These are phyloP conservation scores for Orgyia antiqua DNA, from an alignment of 2,888 invertebrate species.

Conservation along the genomic window DNA sequence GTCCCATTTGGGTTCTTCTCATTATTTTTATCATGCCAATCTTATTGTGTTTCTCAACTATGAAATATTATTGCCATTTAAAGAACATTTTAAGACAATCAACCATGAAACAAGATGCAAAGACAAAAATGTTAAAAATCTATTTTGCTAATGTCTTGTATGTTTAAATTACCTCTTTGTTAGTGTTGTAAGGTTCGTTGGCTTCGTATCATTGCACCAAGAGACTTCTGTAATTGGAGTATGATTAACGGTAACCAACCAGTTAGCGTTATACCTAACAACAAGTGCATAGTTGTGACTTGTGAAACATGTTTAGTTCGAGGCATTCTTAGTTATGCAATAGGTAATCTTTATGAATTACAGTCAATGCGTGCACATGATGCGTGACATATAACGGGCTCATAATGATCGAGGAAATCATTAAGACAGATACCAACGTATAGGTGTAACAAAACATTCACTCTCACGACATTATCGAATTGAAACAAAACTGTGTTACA, in stretches of 20 bases:
- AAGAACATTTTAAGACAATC: constrained; percentile 1
- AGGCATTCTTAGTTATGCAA: constrained; percentile 62
- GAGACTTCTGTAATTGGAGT: constrained; percentile 11
- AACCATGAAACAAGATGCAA: too few relatives aligned
- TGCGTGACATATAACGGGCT: constrained; percentile 61
- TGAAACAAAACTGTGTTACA: constrained; percentile 8
- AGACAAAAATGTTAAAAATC: too few relatives aligned
- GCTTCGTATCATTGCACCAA: constrained; percentile 8
- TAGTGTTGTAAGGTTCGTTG: constrained; percentile 6
- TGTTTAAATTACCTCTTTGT: too few relatives aligned
- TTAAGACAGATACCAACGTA: constrained; percentile 27
- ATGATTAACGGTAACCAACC: constrained; percentile 47
- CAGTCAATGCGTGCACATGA: constrained; percentile 49
- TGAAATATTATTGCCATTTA: constrained; percentile 1
- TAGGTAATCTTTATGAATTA: constrained; percentile 58
- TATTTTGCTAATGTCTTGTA: too few relatives aligned
- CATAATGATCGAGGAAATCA: constrained; percentile 59
- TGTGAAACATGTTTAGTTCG: constrained; percentile 51
- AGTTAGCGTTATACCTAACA: constrained; percentile 46
- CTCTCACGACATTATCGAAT: constrained; percentile 20
- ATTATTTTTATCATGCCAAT: constrained; percentile 27
- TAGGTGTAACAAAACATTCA: constrained; percentile 7
- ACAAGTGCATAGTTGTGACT: constrained; percentile 50
- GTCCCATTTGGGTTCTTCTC: constrained; percentile 19
- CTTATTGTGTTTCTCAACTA: constrained; percentile 11